A percentile compares a stretch with the other conserved stretches of the same genome.
These are phyloP conservation scores for Halcyon smyrnensis DNA, from an alignment of 2,797 vertebrate species.

Conservation along the genomic window DNA sequence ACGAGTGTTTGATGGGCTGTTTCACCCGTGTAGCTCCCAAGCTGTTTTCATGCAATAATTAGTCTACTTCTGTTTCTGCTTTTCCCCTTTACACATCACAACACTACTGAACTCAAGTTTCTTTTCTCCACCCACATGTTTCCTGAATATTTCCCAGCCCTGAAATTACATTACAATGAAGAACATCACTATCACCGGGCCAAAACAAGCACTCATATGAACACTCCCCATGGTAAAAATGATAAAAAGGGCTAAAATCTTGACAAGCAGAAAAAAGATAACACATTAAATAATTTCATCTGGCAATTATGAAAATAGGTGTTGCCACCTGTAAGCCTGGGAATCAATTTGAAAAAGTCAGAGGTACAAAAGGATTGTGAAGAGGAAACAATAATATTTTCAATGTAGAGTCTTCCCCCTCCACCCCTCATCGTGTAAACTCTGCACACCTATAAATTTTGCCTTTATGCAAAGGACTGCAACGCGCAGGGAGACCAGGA, in stretches of 20 bases:
- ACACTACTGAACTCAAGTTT: not conserved
- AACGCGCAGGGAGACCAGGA: not conserved
- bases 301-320: constrained; percentile 29
- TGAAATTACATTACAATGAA: not conserved
- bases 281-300: not conserved
- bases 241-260: constrained; percentile 15
- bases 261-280: constrained; percentile 23
- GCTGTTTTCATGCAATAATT: not conserved
- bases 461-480: not conserved
- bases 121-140: constrained; percentile 58
- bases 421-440: not conserved
- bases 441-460: not conserved
- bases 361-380: not conserved
- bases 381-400: constrained; percentile 28
- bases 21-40: not conserved
- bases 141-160: constrained; percentile 39
- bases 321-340: constrained; percentile 46
- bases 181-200: not conserved
- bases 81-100: not conserved
- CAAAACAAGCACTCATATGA: constrained; percentile 29
- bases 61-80: not conserved
- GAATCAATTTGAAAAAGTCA: not conserved
- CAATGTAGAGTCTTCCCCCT: not conserved
- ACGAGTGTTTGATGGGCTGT: not conserved
- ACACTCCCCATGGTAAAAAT: not conserved